Evolutionary conservation across 1,140 invertebrate species (phyloP).

Genomic region (Laupala kohalensis): DNA sequence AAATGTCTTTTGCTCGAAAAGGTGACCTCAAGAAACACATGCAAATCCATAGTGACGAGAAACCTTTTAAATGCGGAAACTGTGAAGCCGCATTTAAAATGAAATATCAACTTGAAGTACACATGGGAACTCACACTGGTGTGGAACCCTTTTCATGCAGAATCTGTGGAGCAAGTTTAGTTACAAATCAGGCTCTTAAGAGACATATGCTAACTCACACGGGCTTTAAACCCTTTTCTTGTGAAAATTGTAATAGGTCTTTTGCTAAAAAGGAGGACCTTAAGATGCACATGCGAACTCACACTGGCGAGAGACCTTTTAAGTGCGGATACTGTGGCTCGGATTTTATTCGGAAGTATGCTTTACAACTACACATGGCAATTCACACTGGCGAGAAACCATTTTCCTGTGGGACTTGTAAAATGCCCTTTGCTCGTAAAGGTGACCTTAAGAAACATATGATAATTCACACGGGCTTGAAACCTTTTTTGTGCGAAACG

Average conservation of each 20-base stretch:
- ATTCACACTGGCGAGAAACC: constrained; percentile 5
- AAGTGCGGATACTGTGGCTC: not conserved
- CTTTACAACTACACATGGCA: not conserved
- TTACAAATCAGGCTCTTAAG: not conserved
- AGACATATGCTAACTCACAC: not conserved
- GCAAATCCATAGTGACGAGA: not conserved
- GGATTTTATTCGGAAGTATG: not conserved
- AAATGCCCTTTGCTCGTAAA: not conserved
- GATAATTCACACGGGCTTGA: constrained; percentile 7
- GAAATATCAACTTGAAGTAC: not conserved
- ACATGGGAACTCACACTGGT: constrained; percentile 4
- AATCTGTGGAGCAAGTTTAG: not conserved
- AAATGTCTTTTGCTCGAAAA: constrained; percentile 5
- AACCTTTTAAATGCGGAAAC: not conserved
- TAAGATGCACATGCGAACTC: constrained; percentile 1
- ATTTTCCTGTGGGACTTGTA: not conserved
- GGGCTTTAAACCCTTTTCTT: not conserved
- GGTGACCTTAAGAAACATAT: not conserved
- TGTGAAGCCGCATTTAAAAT: constrained; percentile 6
- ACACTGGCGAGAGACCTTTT: not conserved
- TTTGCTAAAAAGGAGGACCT: not conserved
- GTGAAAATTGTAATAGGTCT: not conserved
- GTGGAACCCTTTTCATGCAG: constrained; percentile 1
- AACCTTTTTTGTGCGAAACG: constrained; percentile 6
- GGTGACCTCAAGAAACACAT: constrained; percentile 3